Evolutionary conservation across 2,888 invertebrate species (phyloP).

Genomic region (Tanytarsus gracilentus): DNA sequence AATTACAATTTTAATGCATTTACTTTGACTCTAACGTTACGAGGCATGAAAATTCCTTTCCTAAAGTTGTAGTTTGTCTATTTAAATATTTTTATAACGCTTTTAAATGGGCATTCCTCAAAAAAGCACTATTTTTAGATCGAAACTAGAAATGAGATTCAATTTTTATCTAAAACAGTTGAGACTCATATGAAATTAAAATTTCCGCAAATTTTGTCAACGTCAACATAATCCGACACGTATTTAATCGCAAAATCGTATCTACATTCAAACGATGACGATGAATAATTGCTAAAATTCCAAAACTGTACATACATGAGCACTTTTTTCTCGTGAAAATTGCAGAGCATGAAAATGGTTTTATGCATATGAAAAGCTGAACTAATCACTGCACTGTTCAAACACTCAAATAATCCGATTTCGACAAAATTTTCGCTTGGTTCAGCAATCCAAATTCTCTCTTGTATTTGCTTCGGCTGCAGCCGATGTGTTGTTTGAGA

Average conservation of each 20-base stretch:
- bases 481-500: slow-evolving; percentile 3
- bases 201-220: slow-evolving; percentile 19
- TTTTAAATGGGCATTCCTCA: no score
- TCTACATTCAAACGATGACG: not conserved
- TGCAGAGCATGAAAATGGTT: no score
- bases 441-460: no score
- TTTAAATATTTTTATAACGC: no score
- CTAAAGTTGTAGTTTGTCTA: no score
- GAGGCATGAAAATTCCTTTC: no score
- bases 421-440: no score
- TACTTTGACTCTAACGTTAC: no score
- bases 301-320: not conserved
- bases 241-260: slow-evolving; percentile 8
- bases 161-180: not conserved
- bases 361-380: slow-evolving; percentile 8
- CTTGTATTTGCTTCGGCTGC: slow-evolving; percentile 14
- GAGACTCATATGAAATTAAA: not conserved
- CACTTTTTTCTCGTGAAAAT: not conserved
- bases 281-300: no score
- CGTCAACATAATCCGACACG: slow-evolving; percentile 6
- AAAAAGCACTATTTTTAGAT: no score
- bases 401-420: not conserved
- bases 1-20: no score
- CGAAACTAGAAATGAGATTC: slow-evolving; percentile 1
- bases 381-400: slow-evolving; percentile 1